Evolutionary conservation across 2,888 invertebrate genomes (phyloP).

Genomic region (Sepiola atlantica): DNA sequence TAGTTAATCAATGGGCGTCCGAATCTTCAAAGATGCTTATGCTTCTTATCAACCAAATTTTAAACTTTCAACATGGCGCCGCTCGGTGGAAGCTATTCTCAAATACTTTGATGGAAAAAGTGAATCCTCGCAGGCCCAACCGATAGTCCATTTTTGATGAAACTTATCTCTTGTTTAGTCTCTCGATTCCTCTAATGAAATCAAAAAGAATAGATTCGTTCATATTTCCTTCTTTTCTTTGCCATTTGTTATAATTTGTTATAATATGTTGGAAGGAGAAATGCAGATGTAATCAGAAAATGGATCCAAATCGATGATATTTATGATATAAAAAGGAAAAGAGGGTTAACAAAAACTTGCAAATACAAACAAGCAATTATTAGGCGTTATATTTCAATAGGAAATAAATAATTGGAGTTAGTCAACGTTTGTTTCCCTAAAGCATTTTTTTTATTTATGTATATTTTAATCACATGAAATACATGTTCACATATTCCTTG

Average conservation of each 20-base stretch:
- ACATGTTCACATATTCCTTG: no score
- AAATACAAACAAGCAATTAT: background rate
- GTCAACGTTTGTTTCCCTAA: no score
- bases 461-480: no score
- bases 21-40: background rate
- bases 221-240: background rate
- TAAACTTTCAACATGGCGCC: background rate
- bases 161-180: background rate
- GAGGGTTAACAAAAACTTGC: background rate
- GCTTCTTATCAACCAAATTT: background rate
- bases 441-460: no score
- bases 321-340: background rate
- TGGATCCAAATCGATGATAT: background rate
- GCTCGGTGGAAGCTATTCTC: background rate
- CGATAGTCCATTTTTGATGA: background rate
- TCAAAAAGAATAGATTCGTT: background rate
- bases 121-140: background rate
- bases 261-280: background rate
- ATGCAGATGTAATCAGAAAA: background rate
- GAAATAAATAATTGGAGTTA: background rate
- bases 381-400: background rate
- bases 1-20: background rate
- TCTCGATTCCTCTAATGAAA: background rate
- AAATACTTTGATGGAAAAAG: background rate
- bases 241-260: background rate